Evolutionary conservation across 2,888 invertebrate genomes (phyloP).

Genomic region (Conomelus anceps): DNA sequence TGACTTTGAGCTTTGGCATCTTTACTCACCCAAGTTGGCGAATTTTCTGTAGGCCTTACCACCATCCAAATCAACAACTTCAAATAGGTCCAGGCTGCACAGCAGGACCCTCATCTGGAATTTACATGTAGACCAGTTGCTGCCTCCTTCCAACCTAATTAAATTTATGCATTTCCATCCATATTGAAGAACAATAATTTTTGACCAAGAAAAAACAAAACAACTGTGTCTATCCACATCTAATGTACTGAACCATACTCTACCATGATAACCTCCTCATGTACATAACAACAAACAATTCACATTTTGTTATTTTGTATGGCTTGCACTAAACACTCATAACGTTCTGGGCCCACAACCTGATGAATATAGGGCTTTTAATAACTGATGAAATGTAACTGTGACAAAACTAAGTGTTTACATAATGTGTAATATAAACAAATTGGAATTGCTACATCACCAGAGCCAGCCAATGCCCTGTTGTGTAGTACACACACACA

Average conservation of each 20-base stretch:
- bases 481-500: too few species aligned
- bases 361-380: too few species aligned
- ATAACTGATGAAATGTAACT: too few species aligned
- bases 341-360: background rate
- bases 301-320: background rate
- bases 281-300: background rate
- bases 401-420: too few species aligned
- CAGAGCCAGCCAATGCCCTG: too few species aligned
- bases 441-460: too few species aligned
- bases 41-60: background rate
- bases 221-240: background rate
- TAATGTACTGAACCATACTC: background rate
- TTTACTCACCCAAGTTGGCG: background rate
- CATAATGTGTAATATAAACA: too few species aligned
- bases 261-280: background rate
- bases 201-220: background rate
- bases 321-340: background rate
- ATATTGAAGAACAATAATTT: background rate
- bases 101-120: background rate
- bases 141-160: background rate
- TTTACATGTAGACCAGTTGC: background rate
- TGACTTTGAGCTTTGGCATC: background rate
- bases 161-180: background rate
- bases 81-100: background rate
- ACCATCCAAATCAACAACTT: background rate